These are phyloP conservation scores for Drosophila lacicola DNA, from an alignment of 2,888 invertebrate genomes.

Conservation along the genomic window DNA sequence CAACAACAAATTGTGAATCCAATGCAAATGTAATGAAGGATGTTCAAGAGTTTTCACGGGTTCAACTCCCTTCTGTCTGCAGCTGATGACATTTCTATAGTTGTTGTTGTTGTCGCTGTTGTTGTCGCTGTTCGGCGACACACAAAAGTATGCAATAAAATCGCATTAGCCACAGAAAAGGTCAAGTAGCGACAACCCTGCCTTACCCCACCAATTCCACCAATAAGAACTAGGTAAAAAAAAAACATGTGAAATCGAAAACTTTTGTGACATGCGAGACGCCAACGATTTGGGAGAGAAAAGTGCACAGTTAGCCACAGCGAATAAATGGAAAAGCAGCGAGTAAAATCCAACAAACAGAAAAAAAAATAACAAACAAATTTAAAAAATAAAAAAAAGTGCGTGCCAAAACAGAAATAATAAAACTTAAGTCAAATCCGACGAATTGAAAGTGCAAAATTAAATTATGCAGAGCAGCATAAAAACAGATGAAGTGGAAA, in stretches of 20 bases:
- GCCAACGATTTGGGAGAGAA: background rate
- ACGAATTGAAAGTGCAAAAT: conserved; percentile 74
- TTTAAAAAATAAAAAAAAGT: background rate
- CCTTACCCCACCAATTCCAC: conserved; percentile 1
- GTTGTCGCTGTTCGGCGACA: conserved; percentile 28
- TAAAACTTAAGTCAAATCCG: conserved; percentile 45
- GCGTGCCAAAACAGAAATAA: conserved; percentile 22
- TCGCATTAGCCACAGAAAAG: conserved; percentile 64
- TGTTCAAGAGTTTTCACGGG: conserved; percentile 44
- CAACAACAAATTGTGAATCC: conserved; percentile 12
- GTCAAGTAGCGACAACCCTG: conserved; percentile 33
- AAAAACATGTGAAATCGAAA: conserved; percentile 16
- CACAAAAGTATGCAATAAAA: conserved; percentile 73
- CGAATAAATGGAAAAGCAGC: conserved; percentile 13
- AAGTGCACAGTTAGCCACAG: conserved; percentile 9
- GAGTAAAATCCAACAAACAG: conserved; percentile 21
- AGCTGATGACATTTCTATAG: conserved; percentile 28
- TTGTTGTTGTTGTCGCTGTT: conserved; percentile 13
- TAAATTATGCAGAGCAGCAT: conserved; percentile 80
- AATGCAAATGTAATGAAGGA: conserved; percentile 61
- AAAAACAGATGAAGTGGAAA: conserved; percentile 80
- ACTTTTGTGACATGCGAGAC: conserved; percentile 30
- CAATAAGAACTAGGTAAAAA: conserved; percentile 28
- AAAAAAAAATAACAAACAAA: conserved; percentile 10
- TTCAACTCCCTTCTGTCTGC: conserved; percentile 45